Conservation (phyloP, 1,140 invertebrate species). For the Drosophila sturtevanti region DNA sequence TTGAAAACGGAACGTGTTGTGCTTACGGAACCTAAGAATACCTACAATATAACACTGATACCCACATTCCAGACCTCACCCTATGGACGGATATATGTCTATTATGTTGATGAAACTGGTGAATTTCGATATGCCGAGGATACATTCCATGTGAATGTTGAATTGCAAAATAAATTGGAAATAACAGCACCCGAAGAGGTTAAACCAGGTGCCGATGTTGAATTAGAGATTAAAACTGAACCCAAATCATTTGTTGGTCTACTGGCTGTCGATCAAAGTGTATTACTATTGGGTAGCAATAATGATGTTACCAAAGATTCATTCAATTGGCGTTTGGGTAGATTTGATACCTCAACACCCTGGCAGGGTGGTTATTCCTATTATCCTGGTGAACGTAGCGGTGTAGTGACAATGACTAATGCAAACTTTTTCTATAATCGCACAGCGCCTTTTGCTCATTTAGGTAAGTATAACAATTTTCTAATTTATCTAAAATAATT, state of each 20-base stretch:
- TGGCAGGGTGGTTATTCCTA: slow-evolving; percentile 74
- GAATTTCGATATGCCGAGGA: slow-evolving; percentile 92
- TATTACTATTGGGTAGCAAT: slow-evolving; percentile 85
- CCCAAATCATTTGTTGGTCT: slow-evolving; percentile 93
- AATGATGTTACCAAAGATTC: slow-evolving; percentile 70
- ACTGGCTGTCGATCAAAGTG: slow-evolving; percentile 93
- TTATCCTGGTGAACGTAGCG: slow-evolving; percentile 66
- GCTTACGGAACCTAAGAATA: slow-evolving; percentile 55
- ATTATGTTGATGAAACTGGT: slow-evolving; percentile 87
- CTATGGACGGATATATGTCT: slow-evolving; percentile 89
- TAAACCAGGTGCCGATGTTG: slow-evolving; percentile 88
- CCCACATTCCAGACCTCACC: slow-evolving; percentile 91
- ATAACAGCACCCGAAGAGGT: slow-evolving; percentile 83
- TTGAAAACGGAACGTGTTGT: slow-evolving; percentile 88
- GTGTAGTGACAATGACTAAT: slow-evolving; percentile 77
- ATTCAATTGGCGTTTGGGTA: slow-evolving; percentile 74
- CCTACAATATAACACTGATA: slow-evolving; percentile 84
- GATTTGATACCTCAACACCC: slow-evolving; percentile 68
- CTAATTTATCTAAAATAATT: background rate
- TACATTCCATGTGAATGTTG: slow-evolving; percentile 90
- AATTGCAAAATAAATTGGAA: slow-evolving; percentile 87
- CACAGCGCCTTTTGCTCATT: slow-evolving; percentile 37
- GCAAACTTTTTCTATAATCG: slow-evolving; percentile 73
- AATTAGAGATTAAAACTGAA: slow-evolving; percentile 89
- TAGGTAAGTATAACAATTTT: slow-evolving; percentile 30